Base-by-base conservation (phyloP, 2,113 vertebrate species). In the Xenopus laevis region DNA sequence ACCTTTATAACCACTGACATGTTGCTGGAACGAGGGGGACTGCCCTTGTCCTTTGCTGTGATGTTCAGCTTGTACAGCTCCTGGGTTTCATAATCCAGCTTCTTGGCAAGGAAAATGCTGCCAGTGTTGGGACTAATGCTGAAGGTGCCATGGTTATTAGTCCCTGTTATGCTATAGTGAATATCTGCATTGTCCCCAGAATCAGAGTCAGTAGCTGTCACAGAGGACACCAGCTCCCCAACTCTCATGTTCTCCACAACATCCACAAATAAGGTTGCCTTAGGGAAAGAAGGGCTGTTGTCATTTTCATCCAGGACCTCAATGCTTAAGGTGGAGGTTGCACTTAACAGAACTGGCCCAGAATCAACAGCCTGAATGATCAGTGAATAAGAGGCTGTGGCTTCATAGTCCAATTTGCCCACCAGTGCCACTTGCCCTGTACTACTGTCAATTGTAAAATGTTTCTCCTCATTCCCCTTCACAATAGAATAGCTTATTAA, bases 41-140 rank as follows among this genome's bases (percentile, higher is more conserved):
- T 89, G 16, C 97, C 97, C 21, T 91, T 93, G 82, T 99, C 97
- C 78, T 92, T 94, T 0, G 96, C 97, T 0, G 95, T 97, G 82
- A 99, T 90, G 70, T 99, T 99, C 57, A 99, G 84, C 78, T 92
- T 96, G 82, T 96, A 99, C 58, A 98, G 76, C 2, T 95, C 92
- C 30, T 98, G 97, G 0, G 96, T 97, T 84, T 99, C 97, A 78
- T 90, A 99, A 85, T 99, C 97, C 87, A 99, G 78, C 72, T 91
- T 97, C 79, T 95, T 96, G 9, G 95, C 91, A 57, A 99, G 84
- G 60, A 99, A 98, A 76, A 99, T 93, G 81, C 96, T 98, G 66
- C 96, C 97, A 0, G 97, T 99, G 86, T 95, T 97, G 44, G 96
- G 92, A 84, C 97, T 98, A 62, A 99, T 95, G 85, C 95, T 96